A percentile compares a stretch with the other conserved stretches of the same genome.
Conservation (phyloP, 2,888 invertebrate species). For the Drosophila kambysellisi region DNA sequence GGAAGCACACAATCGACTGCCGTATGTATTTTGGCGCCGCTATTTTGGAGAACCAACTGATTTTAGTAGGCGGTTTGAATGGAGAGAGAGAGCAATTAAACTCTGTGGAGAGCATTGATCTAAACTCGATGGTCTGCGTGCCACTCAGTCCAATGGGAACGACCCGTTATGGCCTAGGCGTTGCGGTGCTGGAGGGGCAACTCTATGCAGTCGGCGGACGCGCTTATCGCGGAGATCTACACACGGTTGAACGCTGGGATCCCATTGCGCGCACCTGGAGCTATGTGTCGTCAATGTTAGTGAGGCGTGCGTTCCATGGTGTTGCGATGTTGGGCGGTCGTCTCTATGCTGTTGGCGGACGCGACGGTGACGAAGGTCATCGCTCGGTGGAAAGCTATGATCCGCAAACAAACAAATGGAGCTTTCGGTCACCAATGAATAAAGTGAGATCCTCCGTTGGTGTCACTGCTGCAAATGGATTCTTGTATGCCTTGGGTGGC, state of each 20-base stretch:
- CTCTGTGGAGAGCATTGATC: slow-evolving; percentile 94
- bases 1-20: slow-evolving; percentile 85
- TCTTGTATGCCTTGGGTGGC: slow-evolving; percentile 95
- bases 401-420: slow-evolving; percentile 91
- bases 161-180: slow-evolving; percentile 92
- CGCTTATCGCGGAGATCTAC: slow-evolving; percentile 91
- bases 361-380: slow-evolving; percentile 92
- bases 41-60: slow-evolving; percentile 91
- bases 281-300: slow-evolving; percentile 95
- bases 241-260: slow-evolving; percentile 97
- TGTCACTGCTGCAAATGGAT: slow-evolving; percentile 94
- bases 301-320: slow-evolving; percentile 93
- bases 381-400: slow-evolving; percentile 95
- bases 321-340: slow-evolving; percentile 94
- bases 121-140: slow-evolving; percentile 92
- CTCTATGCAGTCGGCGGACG: slow-evolving; percentile 98
- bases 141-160: slow-evolving; percentile 95
- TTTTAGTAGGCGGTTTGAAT: slow-evolving; percentile 95
- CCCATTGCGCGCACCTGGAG: slow-evolving; percentile 95
- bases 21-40: slow-evolving; percentile 96
- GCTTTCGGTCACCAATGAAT: slow-evolving; percentile 93
- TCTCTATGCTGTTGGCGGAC: slow-evolving; percentile 95
- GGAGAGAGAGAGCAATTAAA: fast-evolving
- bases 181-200: slow-evolving; percentile 91
- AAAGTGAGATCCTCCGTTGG: slow-evolving; percentile 86